Evolutionary conservation across 1,140 invertebrate species (phyloP).

Genomic region (Thalassaphorura encarpata): DNA sequence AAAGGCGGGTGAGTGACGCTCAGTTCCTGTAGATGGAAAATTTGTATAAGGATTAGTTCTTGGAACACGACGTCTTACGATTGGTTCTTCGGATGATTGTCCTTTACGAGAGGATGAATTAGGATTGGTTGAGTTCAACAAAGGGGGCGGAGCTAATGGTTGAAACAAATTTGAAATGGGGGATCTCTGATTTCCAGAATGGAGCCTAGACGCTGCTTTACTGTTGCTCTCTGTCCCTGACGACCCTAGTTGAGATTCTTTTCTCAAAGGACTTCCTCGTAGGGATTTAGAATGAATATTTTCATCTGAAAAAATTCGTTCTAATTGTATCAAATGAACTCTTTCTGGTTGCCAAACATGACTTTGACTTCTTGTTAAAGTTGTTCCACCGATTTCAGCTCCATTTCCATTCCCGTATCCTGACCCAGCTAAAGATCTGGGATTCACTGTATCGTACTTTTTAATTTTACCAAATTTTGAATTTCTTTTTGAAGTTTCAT

Average conservation of each 20-base stretch:
- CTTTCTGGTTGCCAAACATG: slow-evolving; percentile 26
- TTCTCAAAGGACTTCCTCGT: too few relatives aligned
- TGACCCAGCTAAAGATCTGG: neutral
- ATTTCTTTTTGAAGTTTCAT: neutral
- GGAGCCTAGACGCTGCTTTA: too few relatives aligned
- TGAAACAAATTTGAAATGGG: too few relatives aligned
- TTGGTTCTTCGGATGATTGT: neutral
- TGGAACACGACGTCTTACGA: slow-evolving; percentile 15
- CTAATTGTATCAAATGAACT: neutral
- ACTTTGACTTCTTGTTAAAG: slow-evolving; percentile 30
- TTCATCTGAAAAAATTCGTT: slow-evolving; percentile 23
- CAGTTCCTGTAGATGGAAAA: slow-evolving; percentile 2
- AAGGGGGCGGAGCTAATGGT: too few relatives aligned
- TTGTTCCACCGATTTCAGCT: slow-evolving; percentile 7
- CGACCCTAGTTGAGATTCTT: too few relatives aligned
- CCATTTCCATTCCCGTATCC: too few relatives aligned
- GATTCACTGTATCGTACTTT: slow-evolving; percentile 24
- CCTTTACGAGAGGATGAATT: too few relatives aligned
- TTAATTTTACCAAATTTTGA: neutral
- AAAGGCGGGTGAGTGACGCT: neutral
- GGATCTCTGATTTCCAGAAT: too few relatives aligned
- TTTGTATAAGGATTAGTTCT: slow-evolving; percentile 30
- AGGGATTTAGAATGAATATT: too few relatives aligned
- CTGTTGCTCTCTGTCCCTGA: too few relatives aligned
- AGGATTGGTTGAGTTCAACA: too few relatives aligned